Evolutionary conservation across 2,888 invertebrate species (phyloP).

Genomic region (Ophioninae sp.): DNA sequence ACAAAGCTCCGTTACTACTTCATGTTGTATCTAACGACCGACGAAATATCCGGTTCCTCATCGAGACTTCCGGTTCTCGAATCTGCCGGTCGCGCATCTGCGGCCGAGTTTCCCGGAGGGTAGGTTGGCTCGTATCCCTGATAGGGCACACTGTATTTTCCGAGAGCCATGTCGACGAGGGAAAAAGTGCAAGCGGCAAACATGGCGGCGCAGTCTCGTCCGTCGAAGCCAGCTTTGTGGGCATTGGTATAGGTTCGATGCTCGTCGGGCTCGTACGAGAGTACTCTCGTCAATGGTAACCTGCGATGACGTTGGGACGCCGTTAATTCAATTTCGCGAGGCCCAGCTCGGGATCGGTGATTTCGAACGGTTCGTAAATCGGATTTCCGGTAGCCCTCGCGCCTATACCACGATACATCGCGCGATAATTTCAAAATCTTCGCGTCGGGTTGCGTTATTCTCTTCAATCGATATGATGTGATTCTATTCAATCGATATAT

Average conservation of each 20-base stretch:
- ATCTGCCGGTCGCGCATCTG: slow-evolving; percentile 50
- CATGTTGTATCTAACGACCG: slow-evolving; percentile 72
- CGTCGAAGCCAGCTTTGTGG: slow-evolving; percentile 82
- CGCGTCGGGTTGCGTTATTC: background rate
- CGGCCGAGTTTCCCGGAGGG: slow-evolving; percentile 45
- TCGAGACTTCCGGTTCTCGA: slow-evolving; percentile 62
- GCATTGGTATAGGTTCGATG: slow-evolving; percentile 87
- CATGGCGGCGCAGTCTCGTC: slow-evolving; percentile 82
- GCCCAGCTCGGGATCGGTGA: slow-evolving; percentile 20
- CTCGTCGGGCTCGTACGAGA: slow-evolving; percentile 84
- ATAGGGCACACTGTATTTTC: slow-evolving; percentile 77
- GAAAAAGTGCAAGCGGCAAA: slow-evolving; percentile 87
- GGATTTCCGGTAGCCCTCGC: slow-evolving; percentile 6
- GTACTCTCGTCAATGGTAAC: slow-evolving; percentile 85
- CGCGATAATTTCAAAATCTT: slow-evolving; percentile 11
- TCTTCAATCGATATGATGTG: background rate
- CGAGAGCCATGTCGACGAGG: slow-evolving; percentile 87
- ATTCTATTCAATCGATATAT: background rate
- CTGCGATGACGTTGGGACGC: slow-evolving; percentile 79
- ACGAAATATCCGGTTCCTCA: slow-evolving; percentile 55
- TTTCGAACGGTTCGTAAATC: slow-evolving; percentile 24
- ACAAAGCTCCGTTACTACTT: slow-evolving; percentile 61
- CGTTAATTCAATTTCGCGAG: slow-evolving; percentile 49
- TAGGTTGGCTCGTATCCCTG: slow-evolving; percentile 50
- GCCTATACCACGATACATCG: background rate